phyloP scores from a whole-genome alignment of 1,140 invertebrate genomes.

The Drosophila micromelanica region DNA sequence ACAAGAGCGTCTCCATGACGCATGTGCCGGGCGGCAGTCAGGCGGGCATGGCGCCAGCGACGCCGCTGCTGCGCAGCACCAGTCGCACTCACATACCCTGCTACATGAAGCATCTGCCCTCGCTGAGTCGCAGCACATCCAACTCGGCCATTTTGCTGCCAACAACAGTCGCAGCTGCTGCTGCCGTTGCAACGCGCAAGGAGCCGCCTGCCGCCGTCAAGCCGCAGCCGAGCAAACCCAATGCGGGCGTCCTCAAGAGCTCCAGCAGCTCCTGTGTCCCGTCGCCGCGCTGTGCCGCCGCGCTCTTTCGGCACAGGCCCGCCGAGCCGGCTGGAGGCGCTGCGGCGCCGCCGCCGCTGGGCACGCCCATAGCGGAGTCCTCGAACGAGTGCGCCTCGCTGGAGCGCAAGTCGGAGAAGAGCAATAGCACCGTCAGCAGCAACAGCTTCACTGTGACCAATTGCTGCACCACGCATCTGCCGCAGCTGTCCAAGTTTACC shows the following conservation, averaged over 20 bases:
- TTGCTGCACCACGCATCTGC: constrained; percentile 78
- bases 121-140: constrained; percentile 77
- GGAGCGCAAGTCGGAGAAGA: constrained; percentile 80
- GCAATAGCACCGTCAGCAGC: constrained; percentile 80
- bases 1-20: constrained; percentile 79
- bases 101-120: constrained; percentile 80
- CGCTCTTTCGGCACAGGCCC: constrained; percentile 59
- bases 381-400: constrained; percentile 55
- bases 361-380: constrained; percentile 33
- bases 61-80: constrained; percentile 56
- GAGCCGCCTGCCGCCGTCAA: constrained; percentile 28
- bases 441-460: constrained; percentile 79
- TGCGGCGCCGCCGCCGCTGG: constrained; percentile 11
- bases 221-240: constrained; percentile 19
- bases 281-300: constrained; percentile 60
- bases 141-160: constrained; percentile 75
- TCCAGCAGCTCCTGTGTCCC: constrained; percentile 62
- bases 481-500: constrained; percentile 79
- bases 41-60: neutral
- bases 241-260: constrained; percentile 56
- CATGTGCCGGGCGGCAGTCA: constrained; percentile 61
- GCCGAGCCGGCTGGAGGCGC: constrained; percentile 28
- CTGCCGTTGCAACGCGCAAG: constrained; percentile 8
- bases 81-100: constrained; percentile 81
- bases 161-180: constrained; percentile 9